phyloP scores from a whole-genome alignment of 1,140 invertebrate species.

The Drosophila baimaii region DNA sequence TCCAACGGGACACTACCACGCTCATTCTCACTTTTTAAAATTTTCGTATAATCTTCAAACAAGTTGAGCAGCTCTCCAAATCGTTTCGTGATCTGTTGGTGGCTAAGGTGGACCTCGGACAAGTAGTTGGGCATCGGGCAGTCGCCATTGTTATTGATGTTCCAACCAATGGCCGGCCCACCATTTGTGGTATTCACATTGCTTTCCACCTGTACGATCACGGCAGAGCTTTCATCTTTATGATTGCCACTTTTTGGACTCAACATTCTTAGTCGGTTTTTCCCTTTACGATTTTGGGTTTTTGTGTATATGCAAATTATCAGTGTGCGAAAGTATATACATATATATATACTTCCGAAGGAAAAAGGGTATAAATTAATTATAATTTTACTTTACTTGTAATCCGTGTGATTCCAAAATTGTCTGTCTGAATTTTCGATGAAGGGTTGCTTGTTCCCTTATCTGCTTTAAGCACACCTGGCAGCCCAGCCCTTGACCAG shows the following conservation, averaged over 20 bases:
- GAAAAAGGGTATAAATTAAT: conserved; percentile 21
- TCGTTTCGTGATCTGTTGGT: conserved; percentile 56
- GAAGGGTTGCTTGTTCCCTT: conserved; percentile 39
- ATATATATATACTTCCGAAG: conserved; percentile 1
- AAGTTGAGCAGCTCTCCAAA: conserved; percentile 59
- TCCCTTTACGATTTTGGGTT: conserved; percentile 11
- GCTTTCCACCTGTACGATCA: background rate
- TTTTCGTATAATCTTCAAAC: conserved; percentile 55
- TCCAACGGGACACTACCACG: conserved; percentile 14
- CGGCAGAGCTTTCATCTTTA: conserved; percentile 5
- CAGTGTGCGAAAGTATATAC: conserved; percentile 15
- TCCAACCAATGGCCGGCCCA: conserved; percentile 47
- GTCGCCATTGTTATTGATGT: background rate
- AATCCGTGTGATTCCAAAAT: conserved; percentile 24
- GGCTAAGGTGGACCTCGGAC: conserved; percentile 53
- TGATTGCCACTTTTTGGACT: background rate
- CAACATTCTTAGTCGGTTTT: conserved; percentile 7
- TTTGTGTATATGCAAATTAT: conserved; percentile 17
- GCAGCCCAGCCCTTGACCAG: conserved; percentile 39
- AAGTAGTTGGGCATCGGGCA: conserved; percentile 21
- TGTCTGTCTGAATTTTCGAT: background rate
- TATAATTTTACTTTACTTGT: conserved; percentile 7
- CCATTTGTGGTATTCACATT: background rate
- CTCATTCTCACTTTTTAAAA: conserved; percentile 35
- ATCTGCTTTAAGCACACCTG: conserved; percentile 11